Conservation (phyloP, 2,113 vertebrate species). For the Hypanus sabinus region DNA sequence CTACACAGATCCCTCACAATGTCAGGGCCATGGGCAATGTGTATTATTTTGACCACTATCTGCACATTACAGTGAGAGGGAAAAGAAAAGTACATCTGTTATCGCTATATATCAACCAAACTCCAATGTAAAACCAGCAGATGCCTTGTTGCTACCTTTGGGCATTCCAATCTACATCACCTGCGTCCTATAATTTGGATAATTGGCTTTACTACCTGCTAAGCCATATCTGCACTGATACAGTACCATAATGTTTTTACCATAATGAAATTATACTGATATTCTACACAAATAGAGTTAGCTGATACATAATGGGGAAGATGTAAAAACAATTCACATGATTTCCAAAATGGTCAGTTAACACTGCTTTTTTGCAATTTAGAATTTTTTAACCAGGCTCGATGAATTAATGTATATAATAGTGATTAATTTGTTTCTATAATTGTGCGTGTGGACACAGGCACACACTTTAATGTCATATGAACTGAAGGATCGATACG, state of each 20-base stretch:
- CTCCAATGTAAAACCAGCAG: not conserved
- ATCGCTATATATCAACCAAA: not conserved
- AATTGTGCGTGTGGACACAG: not conserved
- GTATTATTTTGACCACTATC: not conserved
- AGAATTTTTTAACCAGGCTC: not conserved
- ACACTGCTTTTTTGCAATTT: not conserved
- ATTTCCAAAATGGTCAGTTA: not conserved
- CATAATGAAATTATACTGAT: conserved; percentile 19
- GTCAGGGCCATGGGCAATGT: not conserved
- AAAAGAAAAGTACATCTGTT: not conserved
- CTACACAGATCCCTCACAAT: not conserved
- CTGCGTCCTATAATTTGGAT: conserved; percentile 8
- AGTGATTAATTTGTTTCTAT: not conserved
- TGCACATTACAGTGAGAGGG: not conserved
- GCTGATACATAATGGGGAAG: not conserved
- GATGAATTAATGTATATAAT: not conserved
- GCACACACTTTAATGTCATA: not conserved
- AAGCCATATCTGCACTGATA: not conserved
- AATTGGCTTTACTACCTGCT: not conserved
- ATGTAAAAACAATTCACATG: not conserved
- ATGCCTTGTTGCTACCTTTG: not conserved
- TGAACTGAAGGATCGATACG: not conserved
- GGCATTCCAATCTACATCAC: not conserved
- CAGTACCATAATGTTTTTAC: not conserved
- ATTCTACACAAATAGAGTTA: not conserved